These are phyloP conservation scores for Aelia acuminata DNA, from an alignment of 2,888 invertebrate species.

Conservation along the genomic window DNA sequence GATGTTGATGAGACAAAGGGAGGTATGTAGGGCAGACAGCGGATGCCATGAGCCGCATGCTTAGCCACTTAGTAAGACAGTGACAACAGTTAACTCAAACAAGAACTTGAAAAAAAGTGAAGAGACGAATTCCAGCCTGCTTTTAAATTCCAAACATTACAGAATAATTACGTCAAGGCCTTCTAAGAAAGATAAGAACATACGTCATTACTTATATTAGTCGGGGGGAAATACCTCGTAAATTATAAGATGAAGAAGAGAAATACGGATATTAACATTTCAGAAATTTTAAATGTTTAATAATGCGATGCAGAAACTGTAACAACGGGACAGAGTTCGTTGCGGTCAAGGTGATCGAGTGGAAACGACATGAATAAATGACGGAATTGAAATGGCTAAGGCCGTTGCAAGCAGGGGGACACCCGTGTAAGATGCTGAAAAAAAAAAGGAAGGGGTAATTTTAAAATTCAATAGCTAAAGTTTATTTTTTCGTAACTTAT, in stretches of 20 bases:
- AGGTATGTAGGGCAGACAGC: not conserved
- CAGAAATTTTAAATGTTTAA: not conserved
- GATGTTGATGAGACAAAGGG: conserved; percentile 10
- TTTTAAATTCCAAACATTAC: not conserved
- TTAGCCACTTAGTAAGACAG: not conserved
- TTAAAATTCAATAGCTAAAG: too few species aligned
- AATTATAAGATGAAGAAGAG: not conserved
- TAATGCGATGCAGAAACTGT: not conserved
- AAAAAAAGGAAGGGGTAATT: too few species aligned
- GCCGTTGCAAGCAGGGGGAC: not conserved
- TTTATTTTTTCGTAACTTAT: too few species aligned
- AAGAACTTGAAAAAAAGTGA: not conserved
- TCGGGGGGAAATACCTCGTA: not conserved
- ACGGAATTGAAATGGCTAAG: not conserved
- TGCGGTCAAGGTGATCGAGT: not conserved
- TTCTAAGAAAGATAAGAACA: not conserved
- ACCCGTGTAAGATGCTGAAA: not conserved
- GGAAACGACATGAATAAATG: not conserved
- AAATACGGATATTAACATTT: not conserved
- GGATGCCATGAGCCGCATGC: not conserved
- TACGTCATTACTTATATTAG: not conserved
- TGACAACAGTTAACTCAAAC: not conserved
- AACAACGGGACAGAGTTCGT: not conserved
- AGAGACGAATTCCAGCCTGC: not conserved
- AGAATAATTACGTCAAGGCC: not conserved